These are phyloP conservation scores for Coracias cyanogaster DNA, from an alignment of 2,797 vertebrate genomes.

Conservation along the genomic window DNA sequence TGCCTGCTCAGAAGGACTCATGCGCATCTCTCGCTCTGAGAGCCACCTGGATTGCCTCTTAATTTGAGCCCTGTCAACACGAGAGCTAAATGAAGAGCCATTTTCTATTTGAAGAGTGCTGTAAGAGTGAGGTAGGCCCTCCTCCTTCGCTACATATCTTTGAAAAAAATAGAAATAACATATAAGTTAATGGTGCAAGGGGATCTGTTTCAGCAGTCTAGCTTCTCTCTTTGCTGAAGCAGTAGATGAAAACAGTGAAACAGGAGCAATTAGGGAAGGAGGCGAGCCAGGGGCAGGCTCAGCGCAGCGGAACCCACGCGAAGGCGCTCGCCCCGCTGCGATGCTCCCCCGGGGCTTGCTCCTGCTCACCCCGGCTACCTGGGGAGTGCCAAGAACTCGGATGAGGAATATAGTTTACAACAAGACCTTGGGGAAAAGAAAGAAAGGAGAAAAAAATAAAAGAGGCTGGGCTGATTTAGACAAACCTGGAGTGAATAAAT, in stretches of 20 bases:
- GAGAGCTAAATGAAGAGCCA: constrained; percentile 25
- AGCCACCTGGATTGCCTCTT: neutral
- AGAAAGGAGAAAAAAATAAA: neutral
- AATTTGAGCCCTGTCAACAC: constrained; percentile 21
- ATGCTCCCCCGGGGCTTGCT: neutral
- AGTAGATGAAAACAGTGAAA: neutral
- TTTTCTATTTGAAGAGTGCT: neutral
- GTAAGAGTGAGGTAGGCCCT: neutral
- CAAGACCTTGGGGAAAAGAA: neutral
- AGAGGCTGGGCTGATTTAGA: neutral
- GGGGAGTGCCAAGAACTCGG: neutral
- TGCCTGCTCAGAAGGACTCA: neutral
- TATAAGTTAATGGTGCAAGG: neutral
- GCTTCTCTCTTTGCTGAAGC: neutral
- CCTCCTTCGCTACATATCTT: neutral
- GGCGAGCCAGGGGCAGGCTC: neutral
- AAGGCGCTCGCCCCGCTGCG: rapidly evolving
- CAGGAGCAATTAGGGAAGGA: neutral
- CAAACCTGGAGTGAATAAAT: constrained; percentile 40
- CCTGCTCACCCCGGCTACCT: rapidly evolving
- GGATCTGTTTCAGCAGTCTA: neutral
- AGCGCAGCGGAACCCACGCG: neutral
- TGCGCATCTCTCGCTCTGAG: neutral
- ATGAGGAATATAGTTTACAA: neutral
- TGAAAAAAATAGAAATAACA: neutral